A percentile compares a stretch with the other conserved stretches of the same genome.
Conservation (phyloP, 1,140 invertebrate genomes). For the Lithobius niger region DNA sequence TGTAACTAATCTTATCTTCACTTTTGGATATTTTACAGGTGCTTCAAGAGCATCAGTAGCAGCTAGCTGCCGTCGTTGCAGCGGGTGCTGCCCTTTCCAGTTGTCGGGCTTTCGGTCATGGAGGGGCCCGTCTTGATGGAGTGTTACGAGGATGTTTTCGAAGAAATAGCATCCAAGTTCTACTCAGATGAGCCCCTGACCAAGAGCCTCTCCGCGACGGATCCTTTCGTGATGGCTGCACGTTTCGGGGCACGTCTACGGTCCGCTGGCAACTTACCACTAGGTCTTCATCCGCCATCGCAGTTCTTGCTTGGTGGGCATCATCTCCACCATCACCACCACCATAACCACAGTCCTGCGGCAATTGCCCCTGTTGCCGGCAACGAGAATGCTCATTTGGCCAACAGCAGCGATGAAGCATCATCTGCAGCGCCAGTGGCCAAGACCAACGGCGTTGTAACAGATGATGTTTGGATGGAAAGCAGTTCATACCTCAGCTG, state of each 20-base stretch:
- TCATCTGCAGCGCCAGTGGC: conserved; percentile 16
- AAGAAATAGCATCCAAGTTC: conserved; percentile 77
- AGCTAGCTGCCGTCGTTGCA: no score
- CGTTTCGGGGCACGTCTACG: conserved; percentile 15
- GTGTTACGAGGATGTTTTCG: conserved; percentile 60
- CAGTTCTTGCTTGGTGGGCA: no score
- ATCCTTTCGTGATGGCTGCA: conserved; percentile 16
- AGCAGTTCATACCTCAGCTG: conserved; percentile 50
- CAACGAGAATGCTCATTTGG: conserved; percentile 6
- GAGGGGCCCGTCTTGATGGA: conserved; percentile 28
- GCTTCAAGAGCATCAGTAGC: no score
- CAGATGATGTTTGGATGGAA: conserved; percentile 47
- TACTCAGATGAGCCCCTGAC: conserved; percentile 55
- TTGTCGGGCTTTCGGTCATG: conserved; percentile 6
- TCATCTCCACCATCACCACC: conserved; percentile 5
- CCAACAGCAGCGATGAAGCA: conserved; percentile 16
- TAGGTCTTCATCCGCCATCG: not conserved
- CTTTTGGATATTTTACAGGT: no score
- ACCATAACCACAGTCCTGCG: not conserved
- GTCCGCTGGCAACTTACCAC: conserved; percentile 9
- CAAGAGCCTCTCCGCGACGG: conserved; percentile 16
- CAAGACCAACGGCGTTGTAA: conserved; percentile 14
- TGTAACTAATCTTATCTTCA: no score
- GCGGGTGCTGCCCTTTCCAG: no score
- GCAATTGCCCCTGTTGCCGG: not conserved